phyloP scores from a whole-genome alignment of 2,113 vertebrate species.

The Tachysurus vachellii region DNA sequence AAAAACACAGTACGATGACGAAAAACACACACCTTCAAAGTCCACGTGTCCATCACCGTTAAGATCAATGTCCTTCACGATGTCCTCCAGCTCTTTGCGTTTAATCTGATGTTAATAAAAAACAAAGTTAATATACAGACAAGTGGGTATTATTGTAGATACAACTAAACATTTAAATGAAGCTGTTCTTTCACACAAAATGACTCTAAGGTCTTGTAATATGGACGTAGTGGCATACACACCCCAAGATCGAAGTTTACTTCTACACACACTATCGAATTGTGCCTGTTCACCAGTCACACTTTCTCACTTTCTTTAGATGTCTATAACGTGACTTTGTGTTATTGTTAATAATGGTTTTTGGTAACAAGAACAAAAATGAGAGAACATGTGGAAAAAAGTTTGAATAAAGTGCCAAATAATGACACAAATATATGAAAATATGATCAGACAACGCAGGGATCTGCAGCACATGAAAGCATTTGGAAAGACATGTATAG shows the following conservation, averaged over 20 bases:
- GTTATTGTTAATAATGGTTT: background rate
- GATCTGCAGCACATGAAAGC: background rate
- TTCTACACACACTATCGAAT: background rate
- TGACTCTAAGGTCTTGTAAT: background rate
- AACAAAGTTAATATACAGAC: background rate
- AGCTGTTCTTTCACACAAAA: background rate
- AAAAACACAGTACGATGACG: background rate
- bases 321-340: background rate
- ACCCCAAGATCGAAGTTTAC: background rate
- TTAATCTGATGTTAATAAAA: conserved; percentile 75
- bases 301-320: background rate
- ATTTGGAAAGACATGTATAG: background rate
- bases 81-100: conserved; percentile 94
- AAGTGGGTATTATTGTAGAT: background rate
- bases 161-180: background rate
- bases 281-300: background rate
- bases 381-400: background rate
- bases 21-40: conserved; percentile 85
- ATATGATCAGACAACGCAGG: too few species aligned
- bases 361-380: background rate
- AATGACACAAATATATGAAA: background rate
- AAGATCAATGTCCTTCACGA: conserved; percentile 93
- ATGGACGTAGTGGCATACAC: background rate
- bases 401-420: background rate
- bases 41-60: conserved; percentile 96